A percentile compares a stretch with the other conserved stretches of the same genome.
Evolutionary conservation across 2,888 invertebrate genomes (phyloP).

Genomic region (Seira musarum): DNA sequence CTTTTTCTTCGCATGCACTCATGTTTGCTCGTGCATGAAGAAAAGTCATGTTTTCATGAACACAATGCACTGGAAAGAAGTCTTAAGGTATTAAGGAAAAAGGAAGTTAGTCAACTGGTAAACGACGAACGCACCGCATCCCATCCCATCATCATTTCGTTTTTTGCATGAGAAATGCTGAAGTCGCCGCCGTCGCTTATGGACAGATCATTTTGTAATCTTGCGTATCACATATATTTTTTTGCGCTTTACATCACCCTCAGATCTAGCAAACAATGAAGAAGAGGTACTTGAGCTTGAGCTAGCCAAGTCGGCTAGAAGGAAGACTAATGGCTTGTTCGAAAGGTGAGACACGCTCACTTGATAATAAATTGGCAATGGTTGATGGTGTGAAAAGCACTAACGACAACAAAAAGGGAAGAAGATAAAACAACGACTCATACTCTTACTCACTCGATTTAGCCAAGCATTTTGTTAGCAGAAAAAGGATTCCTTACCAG

Average conservation of each 20-base stretch:
- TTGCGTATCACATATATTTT: too few species aligned
- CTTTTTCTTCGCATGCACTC: conserved; percentile 23
- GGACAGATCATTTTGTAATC: too few species aligned
- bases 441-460: too few species aligned
- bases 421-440: too few species aligned
- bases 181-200: neutral
- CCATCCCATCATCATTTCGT: neutral
- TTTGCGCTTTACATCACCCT: too few species aligned
- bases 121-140: conserved; percentile 30
- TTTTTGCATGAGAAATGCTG: conserved; percentile 3
- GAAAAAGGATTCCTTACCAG: too few species aligned
- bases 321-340: conserved; percentile 61
- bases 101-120: conserved; percentile 50
- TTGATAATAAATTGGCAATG: conserved; percentile 58
- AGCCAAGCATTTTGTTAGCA: too few species aligned
- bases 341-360: conserved; percentile 58
- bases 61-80: conserved; percentile 30
- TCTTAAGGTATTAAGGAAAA: conserved; percentile 27
- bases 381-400: conserved; percentile 59
- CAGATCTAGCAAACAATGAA: too few species aligned
- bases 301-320: neutral
- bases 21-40: conserved; percentile 58
- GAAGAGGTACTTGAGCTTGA: too few species aligned
- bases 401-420: conserved; percentile 29
- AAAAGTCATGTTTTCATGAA: conserved; percentile 23